phyloP scores from a whole-genome alignment of 2,113 vertebrate genomes.

The Passerina amoena region DNA sequence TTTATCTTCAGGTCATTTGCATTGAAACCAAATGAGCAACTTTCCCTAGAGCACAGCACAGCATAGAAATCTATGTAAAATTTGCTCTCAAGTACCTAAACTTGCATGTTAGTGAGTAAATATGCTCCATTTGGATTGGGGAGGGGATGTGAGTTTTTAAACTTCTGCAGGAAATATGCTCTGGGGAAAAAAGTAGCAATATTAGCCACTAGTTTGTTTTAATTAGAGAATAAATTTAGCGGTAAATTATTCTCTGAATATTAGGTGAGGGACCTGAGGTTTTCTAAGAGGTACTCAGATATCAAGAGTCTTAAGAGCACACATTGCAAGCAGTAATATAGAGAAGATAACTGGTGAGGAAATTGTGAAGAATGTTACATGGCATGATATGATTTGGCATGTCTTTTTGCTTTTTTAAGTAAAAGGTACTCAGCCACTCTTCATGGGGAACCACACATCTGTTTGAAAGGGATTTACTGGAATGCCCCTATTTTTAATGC shows the following conservation, averaged over 20 bases:
- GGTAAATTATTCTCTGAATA: background rate
- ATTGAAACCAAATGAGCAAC: background rate
- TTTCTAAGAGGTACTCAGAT: background rate
- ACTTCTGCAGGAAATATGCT: background rate
- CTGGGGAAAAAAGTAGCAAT: background rate
- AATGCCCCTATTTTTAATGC: background rate
- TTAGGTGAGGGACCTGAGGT: background rate
- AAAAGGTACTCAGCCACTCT: background rate
- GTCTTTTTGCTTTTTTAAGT: background rate
- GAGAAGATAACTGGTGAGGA: background rate
- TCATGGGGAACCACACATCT: background rate
- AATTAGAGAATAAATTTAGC: background rate
- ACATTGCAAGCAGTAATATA: background rate
- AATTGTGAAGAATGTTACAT: background rate
- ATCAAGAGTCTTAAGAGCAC: background rate
- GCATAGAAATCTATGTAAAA: background rate
- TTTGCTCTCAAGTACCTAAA: background rate
- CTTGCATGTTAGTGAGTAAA: background rate
- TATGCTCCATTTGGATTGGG: background rate
- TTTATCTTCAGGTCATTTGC: constrained; percentile 18
- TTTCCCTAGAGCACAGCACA: background rate
- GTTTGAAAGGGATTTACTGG: background rate
- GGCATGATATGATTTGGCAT: background rate
- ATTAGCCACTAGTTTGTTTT: background rate
- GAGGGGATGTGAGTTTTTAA: background rate